A percentile compares a stretch with the other conserved stretches of the same genome.
These are phyloP conservation scores for Eutrigla gurnardus DNA, from an alignment of 2,797 vertebrate genomes.

Conservation along the genomic window DNA sequence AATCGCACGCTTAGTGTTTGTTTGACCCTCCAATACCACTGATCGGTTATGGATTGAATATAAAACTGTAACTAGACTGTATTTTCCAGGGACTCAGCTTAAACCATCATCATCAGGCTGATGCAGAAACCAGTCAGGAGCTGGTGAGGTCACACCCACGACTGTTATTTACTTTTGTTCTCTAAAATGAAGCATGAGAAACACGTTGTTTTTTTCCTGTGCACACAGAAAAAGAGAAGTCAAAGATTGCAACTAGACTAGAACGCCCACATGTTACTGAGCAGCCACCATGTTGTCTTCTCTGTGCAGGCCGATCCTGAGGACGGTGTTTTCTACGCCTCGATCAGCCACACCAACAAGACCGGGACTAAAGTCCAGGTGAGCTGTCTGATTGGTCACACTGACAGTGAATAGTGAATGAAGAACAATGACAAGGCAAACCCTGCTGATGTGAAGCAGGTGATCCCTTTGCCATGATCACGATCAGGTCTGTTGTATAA, in stretches of 20 bases:
- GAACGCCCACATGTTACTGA: background rate
- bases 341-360: slow-evolving; percentile 16
- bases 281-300: background rate
- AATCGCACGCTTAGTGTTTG: no score
- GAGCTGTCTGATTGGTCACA: background rate
- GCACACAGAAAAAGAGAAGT: slow-evolving; percentile 4
- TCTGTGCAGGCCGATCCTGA: slow-evolving; percentile 8
- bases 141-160: slow-evolving; percentile 8
- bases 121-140: background rate
- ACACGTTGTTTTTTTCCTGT: background rate
- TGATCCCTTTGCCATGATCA: background rate
- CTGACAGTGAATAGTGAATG: no score
- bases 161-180: no score
- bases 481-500: background rate
- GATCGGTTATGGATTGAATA: background rate
- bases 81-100: slow-evolving; percentile 7
- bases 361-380: background rate
- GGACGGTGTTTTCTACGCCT: slow-evolving; percentile 15
- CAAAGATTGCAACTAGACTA: fast-evolving
- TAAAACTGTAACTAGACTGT: background rate
- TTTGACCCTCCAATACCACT: background rate
- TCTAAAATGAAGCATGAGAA: background rate
- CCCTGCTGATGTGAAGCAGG: background rate
- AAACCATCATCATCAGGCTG: background rate
- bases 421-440: background rate